These are phyloP conservation scores for Diadophis punctatus DNA, from an alignment of 2,113 vertebrate species.

Conservation along the genomic window DNA sequence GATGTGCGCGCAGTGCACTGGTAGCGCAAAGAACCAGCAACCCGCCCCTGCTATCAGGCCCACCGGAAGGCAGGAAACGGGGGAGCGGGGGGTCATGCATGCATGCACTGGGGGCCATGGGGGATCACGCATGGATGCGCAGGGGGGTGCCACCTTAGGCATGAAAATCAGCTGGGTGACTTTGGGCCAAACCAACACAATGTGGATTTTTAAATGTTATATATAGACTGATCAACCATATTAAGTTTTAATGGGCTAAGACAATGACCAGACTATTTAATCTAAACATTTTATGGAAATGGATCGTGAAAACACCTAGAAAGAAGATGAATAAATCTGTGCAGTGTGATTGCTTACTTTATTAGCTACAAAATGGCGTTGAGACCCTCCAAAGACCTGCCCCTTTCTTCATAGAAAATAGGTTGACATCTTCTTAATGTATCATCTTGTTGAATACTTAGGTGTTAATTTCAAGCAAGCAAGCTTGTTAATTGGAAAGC, in stretches of 20 bases:
- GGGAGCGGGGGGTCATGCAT: no score
- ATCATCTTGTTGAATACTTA: slow-evolving; percentile 4
- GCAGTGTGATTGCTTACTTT: not conserved
- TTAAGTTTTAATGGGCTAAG: not conserved
- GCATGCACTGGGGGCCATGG: no score
- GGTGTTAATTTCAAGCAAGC: slow-evolving; percentile 13
- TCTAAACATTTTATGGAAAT: not conserved
- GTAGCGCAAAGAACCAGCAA: no score
- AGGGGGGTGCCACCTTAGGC: no score
- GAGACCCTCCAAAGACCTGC: not conserved
- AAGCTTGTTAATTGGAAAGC: slow-evolving; percentile 29
- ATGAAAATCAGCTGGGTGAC: no score
- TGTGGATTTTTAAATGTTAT: not conserved
- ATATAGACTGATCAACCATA: not conserved
- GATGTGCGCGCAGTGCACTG: no score
- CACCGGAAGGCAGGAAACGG: no score
- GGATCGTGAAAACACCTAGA: not conserved
- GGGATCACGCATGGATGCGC: no score
- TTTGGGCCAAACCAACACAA: no score
- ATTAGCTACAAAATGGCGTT: not conserved
- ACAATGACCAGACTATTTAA: not conserved
- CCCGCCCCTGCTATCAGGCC: no score
- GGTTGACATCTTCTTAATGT: not conserved
- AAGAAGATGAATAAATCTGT: not conserved
- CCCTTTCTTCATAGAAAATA: not conserved